phyloP scores from a whole-genome alignment of 2,113 vertebrate genomes.

The Chauna torquata region DNA sequence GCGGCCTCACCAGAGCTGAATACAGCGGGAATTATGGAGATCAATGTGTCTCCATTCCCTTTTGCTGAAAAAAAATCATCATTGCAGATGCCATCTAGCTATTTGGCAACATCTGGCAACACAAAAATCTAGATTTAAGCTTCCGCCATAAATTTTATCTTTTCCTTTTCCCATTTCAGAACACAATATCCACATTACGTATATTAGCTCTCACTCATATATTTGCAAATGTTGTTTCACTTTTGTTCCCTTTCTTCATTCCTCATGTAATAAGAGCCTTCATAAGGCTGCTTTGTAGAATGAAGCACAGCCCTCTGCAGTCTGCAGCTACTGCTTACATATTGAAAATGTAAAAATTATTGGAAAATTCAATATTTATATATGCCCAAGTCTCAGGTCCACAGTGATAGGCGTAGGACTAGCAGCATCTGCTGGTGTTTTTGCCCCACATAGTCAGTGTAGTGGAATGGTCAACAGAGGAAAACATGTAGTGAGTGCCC shows the following conservation, averaged over 20 bases:
- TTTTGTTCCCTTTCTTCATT: background rate
- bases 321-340: background rate
- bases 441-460: background rate
- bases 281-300: background rate
- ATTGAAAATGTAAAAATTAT: background rate
- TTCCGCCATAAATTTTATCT: background rate
- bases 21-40: no score
- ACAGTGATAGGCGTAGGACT: background rate
- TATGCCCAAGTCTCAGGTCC: background rate
- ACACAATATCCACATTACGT: background rate
- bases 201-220: background rate
- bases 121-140: background rate
- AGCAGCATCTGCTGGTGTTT: background rate
- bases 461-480: rapidly evolving
- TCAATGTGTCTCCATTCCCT: background rate
- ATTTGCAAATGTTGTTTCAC: background rate
- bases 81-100: background rate
- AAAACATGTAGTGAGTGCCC: background rate
- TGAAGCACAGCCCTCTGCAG: background rate
- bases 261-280: background rate
- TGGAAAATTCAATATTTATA: background rate
- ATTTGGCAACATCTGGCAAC: background rate
- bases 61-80: background rate
- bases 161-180: background rate
- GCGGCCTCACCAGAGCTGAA: no score